Percentiles rank a stretch among this genome's conserved stretches.
These are phyloP conservation scores for Eriocheir sinensis DNA, from an alignment of 1,140 invertebrate species.

Conservation along the genomic window DNA sequence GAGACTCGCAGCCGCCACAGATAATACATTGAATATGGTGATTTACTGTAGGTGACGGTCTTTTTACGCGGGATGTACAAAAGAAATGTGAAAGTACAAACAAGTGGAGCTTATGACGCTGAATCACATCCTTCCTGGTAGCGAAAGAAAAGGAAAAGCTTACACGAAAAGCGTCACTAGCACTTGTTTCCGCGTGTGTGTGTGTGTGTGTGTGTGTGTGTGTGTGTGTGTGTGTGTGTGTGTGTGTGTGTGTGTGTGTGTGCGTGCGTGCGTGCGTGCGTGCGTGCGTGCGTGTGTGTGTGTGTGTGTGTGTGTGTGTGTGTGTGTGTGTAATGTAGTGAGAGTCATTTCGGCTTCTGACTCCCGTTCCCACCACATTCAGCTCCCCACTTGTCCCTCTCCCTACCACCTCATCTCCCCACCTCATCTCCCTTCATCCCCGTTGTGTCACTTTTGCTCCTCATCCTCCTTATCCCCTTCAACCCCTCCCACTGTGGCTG, in stretches of 20 bases:
- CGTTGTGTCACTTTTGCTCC: too few relatives aligned
- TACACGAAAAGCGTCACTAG: not conserved
- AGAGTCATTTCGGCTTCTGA: too few relatives aligned
- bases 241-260: too few relatives aligned
- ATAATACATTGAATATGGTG: not conserved
- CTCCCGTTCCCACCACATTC: too few relatives aligned
- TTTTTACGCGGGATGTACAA: not conserved
- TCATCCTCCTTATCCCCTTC: not conserved
- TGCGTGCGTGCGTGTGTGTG: too few relatives aligned
- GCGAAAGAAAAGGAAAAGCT: not conserved
- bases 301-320: too few relatives aligned
- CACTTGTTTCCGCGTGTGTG: not conserved
- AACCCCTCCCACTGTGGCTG: not conserved
- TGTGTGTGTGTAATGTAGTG: too few relatives aligned
- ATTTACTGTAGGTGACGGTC: not conserved
- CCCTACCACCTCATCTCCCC: too few relatives aligned
- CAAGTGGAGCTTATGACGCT: not conserved
- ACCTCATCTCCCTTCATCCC: not conserved
- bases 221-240: too few relatives aligned
- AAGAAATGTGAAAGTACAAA: not conserved
- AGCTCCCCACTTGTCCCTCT: too few relatives aligned
- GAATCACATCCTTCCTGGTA: not conserved
- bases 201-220: too few relatives aligned
- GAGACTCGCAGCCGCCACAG: not conserved
- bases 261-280: too few relatives aligned